Conservation (phyloP, 2,113 vertebrate species). For the Notothenia coriiceps region DNA sequence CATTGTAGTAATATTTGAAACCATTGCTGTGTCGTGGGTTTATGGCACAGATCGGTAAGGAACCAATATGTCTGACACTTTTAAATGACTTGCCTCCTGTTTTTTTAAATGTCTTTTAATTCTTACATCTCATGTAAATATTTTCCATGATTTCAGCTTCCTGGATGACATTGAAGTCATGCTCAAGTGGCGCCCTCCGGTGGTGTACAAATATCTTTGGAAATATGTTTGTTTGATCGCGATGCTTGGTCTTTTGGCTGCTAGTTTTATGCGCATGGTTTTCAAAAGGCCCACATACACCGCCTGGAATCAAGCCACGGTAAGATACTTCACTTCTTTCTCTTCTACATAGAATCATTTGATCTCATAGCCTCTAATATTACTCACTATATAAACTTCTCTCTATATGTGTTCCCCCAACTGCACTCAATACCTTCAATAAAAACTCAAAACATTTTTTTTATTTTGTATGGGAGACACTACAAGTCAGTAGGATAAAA, state of each 20-base stretch:
- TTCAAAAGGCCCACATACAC: constrained; percentile 94
- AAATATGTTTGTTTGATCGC: constrained; percentile 95
- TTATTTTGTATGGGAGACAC: too few species aligned
- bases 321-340: constrained; percentile 73
- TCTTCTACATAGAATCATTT: not conserved
- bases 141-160: constrained; percentile 84
- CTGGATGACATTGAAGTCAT: constrained; percentile 96
- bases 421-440: not conserved
- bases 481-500: too few species aligned
- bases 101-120: not conserved
- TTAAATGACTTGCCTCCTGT: not conserved
- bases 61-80: not conserved
- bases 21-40: constrained; percentile 94
- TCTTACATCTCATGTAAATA: not conserved
- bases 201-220: constrained; percentile 96
- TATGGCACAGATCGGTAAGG: constrained; percentile 97
- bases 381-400: not conserved
- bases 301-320: constrained; percentile 92
- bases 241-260: constrained; percentile 91
- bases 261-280: constrained; percentile 93
- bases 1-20: constrained; percentile 95
- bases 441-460: too few species aligned
- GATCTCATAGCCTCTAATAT: not conserved
- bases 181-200: constrained; percentile 94
- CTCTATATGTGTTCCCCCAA: not conserved